Evolutionary conservation across 1,140 invertebrate species (phyloP).

Genomic region (Brachionus koreanus): DNA sequence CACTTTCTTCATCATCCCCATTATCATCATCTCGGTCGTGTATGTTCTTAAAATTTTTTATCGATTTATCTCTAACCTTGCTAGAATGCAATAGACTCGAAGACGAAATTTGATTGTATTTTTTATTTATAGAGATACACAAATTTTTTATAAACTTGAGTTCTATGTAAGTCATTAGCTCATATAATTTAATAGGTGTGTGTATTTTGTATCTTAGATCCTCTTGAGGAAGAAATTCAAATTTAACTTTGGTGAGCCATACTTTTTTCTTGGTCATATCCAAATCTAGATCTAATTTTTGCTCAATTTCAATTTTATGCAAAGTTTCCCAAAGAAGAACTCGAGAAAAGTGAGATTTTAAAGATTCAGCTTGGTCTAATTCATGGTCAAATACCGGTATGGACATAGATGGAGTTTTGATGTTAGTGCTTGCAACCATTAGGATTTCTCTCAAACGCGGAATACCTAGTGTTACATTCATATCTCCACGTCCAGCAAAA

Average conservation of each 20-base stretch:
- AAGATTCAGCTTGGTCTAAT: constrained; percentile 17
- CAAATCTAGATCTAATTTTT: constrained; percentile 30
- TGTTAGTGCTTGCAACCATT: constrained; percentile 83
- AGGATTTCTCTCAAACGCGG: constrained; percentile 91
- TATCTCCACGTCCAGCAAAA: constrained; percentile 97
- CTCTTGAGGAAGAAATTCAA: constrained; percentile 34
- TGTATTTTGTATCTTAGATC: neutral
- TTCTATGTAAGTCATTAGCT: constrained; percentile 21
- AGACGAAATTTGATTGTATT: constrained; percentile 28
- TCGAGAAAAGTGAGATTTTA: constrained; percentile 18
- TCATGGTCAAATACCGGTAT: constrained; percentile 67
- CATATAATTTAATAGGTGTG: constrained; percentile 19
- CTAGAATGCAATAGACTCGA: constrained; percentile 15
- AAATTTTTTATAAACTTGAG: constrained; percentile 27
- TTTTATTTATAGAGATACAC: constrained; percentile 40
- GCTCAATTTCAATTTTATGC: constrained; percentile 34
- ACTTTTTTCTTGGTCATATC: neutral
- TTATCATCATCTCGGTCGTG: constrained; percentile 18
- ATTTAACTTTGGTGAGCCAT: constrained; percentile 32
- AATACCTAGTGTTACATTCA: constrained; percentile 96
- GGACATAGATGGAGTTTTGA: constrained; percentile 93
- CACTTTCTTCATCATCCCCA: constrained; percentile 1
- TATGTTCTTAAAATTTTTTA: constrained; percentile 32
- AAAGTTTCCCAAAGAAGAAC: constrained; percentile 13
- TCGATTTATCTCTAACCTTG: constrained; percentile 5